Base-by-base conservation (phyloP, 2,113 vertebrate species). In the Rhinolophus sinicus region DNA sequence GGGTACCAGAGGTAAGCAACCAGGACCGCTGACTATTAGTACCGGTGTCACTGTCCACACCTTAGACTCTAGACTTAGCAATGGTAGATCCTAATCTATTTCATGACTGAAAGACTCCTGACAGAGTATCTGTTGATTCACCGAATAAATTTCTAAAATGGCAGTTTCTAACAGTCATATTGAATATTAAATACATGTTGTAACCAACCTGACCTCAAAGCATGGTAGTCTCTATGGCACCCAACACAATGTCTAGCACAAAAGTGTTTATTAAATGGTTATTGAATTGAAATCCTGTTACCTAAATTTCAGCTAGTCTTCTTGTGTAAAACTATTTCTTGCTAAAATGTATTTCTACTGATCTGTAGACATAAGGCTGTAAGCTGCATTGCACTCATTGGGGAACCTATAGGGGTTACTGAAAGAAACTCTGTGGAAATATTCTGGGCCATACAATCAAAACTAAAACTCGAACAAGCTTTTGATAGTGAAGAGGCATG, bases 301-400 rank as follows among this genome's bases (percentile, higher is more conserved):
- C 24, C 33, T 33, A 82, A 93, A 77, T 96, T 91, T 90, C 14
- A 84, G 40, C 38, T 84, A 50, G 65, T 54, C 47, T 85, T 88
- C 40, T 65, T 47, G 18, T 26, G 10, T 40, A 78, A 88, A 94
- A 88, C 93, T 8, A 52, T 80, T 92, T 92, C 47, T 88, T 97
- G 47, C 21, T 82, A 62, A 90, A 88, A 85, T 50, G 12, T 56
- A 44, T 86, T 90, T 94, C n/a, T 67, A 52, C 19, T 87, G 35
- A 44, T 44, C 38, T 91, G 3, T 52, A 81, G 69, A 12, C 15
- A 14, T 52, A 40, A 28, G 54, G 22, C 65, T 73, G 65, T 81
- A 35, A 54, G 33, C 28, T 65, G 50, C 58, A 80, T 30, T 52
- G 35, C 14, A 62, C 56, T 81, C 58, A 88, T 2, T 64, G 3